Percentiles rank a stretch among this genome's conserved stretches.
These are phyloP conservation scores for Hypothenemus hampei DNA, from an alignment of 1,140 invertebrate genomes.

Conservation along the genomic window DNA sequence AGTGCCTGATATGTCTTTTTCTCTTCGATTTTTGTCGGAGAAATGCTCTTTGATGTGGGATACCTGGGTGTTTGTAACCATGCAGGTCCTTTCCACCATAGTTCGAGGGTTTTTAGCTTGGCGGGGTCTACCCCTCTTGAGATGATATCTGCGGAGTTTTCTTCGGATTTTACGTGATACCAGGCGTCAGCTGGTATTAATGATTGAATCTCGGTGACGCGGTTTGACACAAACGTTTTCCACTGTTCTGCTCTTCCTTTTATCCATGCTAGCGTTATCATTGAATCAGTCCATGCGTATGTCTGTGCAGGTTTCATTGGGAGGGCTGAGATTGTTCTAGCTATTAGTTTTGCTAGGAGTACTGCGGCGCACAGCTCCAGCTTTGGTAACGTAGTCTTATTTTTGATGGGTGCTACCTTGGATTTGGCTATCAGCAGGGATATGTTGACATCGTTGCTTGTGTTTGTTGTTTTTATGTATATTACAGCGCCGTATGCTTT, in stretches of 20 bases:
- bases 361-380: neutral
- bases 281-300: neutral
- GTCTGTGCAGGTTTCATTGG: neutral
- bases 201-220: neutral
- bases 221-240: neutral
- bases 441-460: neutral
- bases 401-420: slow-evolving; percentile 30
- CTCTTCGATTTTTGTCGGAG: no score
- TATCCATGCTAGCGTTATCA: neutral
- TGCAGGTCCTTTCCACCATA: neutral
- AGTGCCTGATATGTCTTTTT: no score
- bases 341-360: neutral
- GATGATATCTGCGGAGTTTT: neutral
- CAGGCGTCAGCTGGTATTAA: neutral
- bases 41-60: no score
- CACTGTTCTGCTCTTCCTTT: neutral
- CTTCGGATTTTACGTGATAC: neutral
- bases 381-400: neutral
- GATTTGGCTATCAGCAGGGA: neutral
- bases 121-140: neutral
- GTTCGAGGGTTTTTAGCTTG: neutral
- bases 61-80: neutral
- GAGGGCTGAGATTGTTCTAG: neutral
- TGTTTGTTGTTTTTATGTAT: neutral
- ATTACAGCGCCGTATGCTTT: neutral